Conservation (phyloP, 2,888 invertebrate species). For the Lasioglossum marginatum region DNA sequence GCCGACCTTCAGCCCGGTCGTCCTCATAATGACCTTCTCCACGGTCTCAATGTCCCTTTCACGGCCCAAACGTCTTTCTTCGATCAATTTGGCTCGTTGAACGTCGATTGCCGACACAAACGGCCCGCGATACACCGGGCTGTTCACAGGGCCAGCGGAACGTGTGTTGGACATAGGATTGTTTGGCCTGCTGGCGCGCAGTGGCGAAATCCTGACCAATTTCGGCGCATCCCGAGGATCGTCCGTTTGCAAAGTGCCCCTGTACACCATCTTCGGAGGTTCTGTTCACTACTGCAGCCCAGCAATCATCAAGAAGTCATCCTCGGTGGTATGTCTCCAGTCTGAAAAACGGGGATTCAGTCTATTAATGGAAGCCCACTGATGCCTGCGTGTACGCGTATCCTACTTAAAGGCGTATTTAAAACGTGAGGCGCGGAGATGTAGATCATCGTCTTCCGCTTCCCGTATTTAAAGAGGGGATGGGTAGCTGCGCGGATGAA, state of each 20-base stretch:
- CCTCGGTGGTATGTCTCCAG: slow-evolving; percentile 17
- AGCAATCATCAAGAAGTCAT: slow-evolving; percentile 27
- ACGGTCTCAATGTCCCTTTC: slow-evolving; percentile 76
- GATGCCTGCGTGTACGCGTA: slow-evolving; percentile 7
- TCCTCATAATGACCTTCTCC: slow-evolving; percentile 75
- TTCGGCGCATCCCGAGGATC: slow-evolving; percentile 79
- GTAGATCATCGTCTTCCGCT: slow-evolving; percentile 36
- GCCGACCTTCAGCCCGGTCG: slow-evolving; percentile 75
- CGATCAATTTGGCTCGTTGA: slow-evolving; percentile 74
- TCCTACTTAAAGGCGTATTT: slow-evolving; percentile 23
- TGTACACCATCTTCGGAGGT: slow-evolving; percentile 77
- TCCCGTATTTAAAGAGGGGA: background rate
- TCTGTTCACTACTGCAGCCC: background rate
- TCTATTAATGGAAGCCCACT: slow-evolving; percentile 11
- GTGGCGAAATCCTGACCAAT: slow-evolving; percentile 79
- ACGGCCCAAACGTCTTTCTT: slow-evolving; percentile 74
- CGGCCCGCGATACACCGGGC: slow-evolving; percentile 63
- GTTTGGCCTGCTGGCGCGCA: slow-evolving; percentile 73
- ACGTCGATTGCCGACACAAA: slow-evolving; percentile 69
- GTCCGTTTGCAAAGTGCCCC: slow-evolving; percentile 80
- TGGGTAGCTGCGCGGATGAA: background rate
- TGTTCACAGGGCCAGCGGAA: slow-evolving; percentile 39
- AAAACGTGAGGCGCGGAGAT: slow-evolving; percentile 14
- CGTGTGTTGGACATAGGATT: slow-evolving; percentile 47
- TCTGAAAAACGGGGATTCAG: slow-evolving; percentile 24